Evolutionary conservation across 2,888 invertebrate species (phyloP).

Genomic region (Drosophila kanekoi): DNA sequence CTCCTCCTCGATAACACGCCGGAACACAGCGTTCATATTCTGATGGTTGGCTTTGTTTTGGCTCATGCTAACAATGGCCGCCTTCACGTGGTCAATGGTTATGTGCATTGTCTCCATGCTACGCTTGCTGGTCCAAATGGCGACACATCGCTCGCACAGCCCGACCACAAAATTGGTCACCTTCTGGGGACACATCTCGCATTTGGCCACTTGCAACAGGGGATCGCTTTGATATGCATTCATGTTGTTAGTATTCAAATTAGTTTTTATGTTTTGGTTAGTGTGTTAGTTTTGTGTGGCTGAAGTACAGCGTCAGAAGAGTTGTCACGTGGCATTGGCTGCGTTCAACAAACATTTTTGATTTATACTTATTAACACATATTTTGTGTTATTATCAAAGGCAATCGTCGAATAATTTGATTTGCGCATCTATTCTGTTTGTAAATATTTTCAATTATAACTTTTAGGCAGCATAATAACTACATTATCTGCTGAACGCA

Average conservation of each 20-base stretch:
- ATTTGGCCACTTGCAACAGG: conserved; percentile 35
- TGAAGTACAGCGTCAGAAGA: not conserved
- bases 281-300: not conserved
- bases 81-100: conserved; percentile 33
- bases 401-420: no score
- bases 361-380: not conserved
- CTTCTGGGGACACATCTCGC: conserved; percentile 51
- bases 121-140: conserved; percentile 41
- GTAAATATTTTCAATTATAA: not conserved
- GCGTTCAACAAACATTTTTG: conserved; percentile 3
- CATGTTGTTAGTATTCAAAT: conserved; percentile 30
- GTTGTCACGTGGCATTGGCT: conserved; percentile 1
- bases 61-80: conserved; percentile 33
- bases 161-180: conserved; percentile 42
- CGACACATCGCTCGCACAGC: conserved; percentile 44
- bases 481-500: not conserved
- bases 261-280: not conserved
- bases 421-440: not conserved
- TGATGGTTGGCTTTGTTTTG: not conserved
- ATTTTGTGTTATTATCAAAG: no score
- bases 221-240: conserved; percentile 8
- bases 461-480: not conserved
- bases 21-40: conserved; percentile 40
- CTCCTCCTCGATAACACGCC: conserved; percentile 16
- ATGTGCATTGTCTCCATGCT: conserved; percentile 2